Conservation (phyloP, 2,113 vertebrate genomes). For the Dromaius novaehollandiae region DNA sequence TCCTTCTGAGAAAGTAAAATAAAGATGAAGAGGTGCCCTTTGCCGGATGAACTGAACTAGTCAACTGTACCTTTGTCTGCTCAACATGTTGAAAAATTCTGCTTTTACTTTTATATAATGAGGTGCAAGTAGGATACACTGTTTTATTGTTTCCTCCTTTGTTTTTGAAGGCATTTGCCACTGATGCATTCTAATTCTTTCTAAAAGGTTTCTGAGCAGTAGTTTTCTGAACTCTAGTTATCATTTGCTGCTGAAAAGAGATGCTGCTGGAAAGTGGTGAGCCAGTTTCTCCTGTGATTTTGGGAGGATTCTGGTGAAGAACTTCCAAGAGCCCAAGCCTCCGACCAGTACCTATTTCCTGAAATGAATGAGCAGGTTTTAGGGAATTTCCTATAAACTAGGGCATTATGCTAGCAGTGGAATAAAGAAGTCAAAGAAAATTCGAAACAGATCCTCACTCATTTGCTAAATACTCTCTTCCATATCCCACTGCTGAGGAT, state of each 20-base stretch:
- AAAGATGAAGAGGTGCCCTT: background rate
- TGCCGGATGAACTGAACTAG: background rate
- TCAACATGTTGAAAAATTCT: background rate
- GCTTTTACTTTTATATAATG: background rate
- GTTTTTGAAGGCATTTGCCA: background rate
- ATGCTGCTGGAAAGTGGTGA: background rate
- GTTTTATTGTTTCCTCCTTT: background rate
- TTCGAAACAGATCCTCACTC: background rate
- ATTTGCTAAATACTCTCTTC: background rate
- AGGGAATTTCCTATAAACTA: background rate
- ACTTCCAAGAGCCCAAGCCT: accelerated
- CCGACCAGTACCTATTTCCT: background rate
- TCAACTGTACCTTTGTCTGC: background rate
- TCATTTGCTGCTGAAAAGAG: background rate
- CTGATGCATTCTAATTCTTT: background rate
- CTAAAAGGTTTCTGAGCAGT: background rate
- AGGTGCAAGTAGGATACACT: background rate
- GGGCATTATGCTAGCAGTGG: background rate
- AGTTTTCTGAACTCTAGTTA: background rate
- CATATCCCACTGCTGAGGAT: background rate
- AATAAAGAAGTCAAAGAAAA: background rate
- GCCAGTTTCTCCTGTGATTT: background rate
- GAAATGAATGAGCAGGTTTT: background rate
- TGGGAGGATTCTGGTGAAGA: background rate
- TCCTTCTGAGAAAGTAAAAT: background rate